Evolutionary conservation across 2,888 invertebrate species (phyloP).

Genomic region (Epirrhoe alternata): DNA sequence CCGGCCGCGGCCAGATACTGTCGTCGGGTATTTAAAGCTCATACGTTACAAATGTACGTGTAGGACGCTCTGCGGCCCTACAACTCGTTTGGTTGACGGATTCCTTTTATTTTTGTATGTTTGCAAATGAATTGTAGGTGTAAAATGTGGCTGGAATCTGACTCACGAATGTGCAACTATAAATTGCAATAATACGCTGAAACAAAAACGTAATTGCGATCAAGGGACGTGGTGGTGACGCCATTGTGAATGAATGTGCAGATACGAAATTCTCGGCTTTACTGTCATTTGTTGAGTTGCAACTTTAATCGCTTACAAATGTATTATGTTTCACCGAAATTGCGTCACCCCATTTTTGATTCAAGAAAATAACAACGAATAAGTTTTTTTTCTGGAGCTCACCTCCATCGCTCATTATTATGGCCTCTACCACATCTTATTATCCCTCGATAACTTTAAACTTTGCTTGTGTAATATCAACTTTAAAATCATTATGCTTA

Average conservation of each 20-base stretch:
- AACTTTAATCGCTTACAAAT: conserved; percentile 36
- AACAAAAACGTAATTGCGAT: conserved; percentile 64
- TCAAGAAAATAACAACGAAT: conserved; percentile 60
- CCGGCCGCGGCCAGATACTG: conserved; percentile 73
- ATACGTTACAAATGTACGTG: conserved; percentile 78
- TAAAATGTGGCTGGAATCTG: conserved; percentile 72
- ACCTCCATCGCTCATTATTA: conserved; percentile 68
- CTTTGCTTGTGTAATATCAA: conserved; percentile 47
- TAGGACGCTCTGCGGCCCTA: conserved; percentile 63
- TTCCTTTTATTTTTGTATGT: conserved; percentile 68
- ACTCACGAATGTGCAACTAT: conserved; percentile 66
- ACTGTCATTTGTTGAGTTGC: conserved; percentile 34
- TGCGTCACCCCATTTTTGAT: conserved; percentile 49
- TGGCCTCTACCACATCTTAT: conserved; percentile 66
- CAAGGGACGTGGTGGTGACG: conserved; percentile 52
- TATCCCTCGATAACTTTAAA: conserved; percentile 56
- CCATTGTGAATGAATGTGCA: conserved; percentile 51
- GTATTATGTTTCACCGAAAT: conserved; percentile 38
- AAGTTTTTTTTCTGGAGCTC: conserved; percentile 59
- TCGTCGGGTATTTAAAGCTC: conserved; percentile 80
- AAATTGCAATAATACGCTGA: conserved; percentile 69
- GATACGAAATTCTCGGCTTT: conserved; percentile 40
- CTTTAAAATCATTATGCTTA: conserved; percentile 47
- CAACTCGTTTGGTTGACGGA: conserved; percentile 61
- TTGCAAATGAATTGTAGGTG: conserved; percentile 75